Percentiles rank a stretch among this genome's conserved stretches.
Evolutionary conservation across 1,140 invertebrate species (phyloP).

Genomic region (Drosophila auraria): DNA sequence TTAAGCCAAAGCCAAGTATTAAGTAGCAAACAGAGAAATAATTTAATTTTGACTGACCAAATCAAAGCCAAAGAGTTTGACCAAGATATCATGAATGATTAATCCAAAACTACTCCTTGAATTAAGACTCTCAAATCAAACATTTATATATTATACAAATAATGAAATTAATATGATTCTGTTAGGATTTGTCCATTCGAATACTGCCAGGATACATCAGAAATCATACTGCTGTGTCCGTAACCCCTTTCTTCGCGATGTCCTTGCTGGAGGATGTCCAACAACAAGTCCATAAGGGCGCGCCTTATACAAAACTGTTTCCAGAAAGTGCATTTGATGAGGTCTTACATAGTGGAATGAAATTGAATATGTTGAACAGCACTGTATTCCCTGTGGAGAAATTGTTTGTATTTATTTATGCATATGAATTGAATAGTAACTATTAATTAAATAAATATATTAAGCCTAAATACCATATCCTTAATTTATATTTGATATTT

Average conservation of each 20-base stretch:
- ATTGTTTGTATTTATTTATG: not conserved
- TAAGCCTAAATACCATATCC: too few relatives aligned
- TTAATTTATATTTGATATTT: too few relatives aligned
- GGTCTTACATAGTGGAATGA: slow-evolving; percentile 95
- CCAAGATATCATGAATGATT: not conserved
- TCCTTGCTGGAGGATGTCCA: slow-evolving; percentile 24
- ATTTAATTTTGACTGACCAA: slow-evolving; percentile 23
- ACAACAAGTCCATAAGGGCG: slow-evolving; percentile 89
- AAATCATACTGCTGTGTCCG: not conserved
- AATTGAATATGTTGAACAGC: slow-evolving; percentile 94
- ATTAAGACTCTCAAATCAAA: not conserved
- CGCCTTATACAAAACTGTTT: slow-evolving; percentile 95
- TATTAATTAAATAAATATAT: not conserved
- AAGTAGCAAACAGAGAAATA: not conserved
- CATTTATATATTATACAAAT: not conserved
- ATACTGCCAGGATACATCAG: not conserved
- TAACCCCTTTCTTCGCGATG: not conserved
- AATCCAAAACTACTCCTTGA: not conserved
- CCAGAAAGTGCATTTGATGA: slow-evolving; percentile 94
- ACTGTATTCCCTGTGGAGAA: slow-evolving; percentile 90
- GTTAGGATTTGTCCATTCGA: not conserved
- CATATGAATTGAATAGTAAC: not conserved
- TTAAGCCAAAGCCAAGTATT: not conserved
- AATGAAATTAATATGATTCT: not conserved
- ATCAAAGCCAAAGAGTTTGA: slow-evolving; percentile 49